Base-by-base conservation (phyloP, 2,797 vertebrate species). In the Galago senegalensis region DNA sequence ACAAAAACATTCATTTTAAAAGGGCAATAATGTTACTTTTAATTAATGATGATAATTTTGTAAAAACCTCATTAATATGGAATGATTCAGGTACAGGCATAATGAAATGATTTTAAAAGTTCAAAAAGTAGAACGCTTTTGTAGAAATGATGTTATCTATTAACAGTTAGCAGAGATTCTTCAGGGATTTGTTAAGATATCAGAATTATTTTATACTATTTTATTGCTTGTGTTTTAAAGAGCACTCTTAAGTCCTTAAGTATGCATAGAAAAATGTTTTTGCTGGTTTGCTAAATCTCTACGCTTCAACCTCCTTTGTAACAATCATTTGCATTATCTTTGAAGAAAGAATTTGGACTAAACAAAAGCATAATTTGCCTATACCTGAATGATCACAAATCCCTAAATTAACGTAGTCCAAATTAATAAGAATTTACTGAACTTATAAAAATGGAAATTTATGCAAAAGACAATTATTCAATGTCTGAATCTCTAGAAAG, bases 361-460 rank as follows among this genome's bases (percentile, higher is more conserved):
- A 93, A 92, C 2, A 65, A 89, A 97, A 93, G 37, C 72, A 75
- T 7, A 92, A 75, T 95, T 87, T 46, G 83, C 70, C 34, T 77
- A 46, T 67, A 96, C 25, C 56, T 92, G 63, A 94, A 87, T 96
- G 58, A 93, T 79, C 85, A 95, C 34, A 94, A 83, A 97, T 85
- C 53, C 40, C 29, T 92, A 89, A 91, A 94, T 87, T 93, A 97
- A 73, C 81, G 25, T 40, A 69, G 20, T 95, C 29, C 76, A 94
- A 96, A 91, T 93, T 95, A 91, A 69, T 76, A 96, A 92, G 49
- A 93, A 92, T 87, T 92, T 93, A 31, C 31, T 61, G 20, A 29
- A 87, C 83, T 93, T 91, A 87, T 88, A 83, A 96, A 97, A 97
- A 93, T 87, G 83, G 25, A 93, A 93, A 95, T 84, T 76, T 81